These are phyloP conservation scores for Petrolisthes cinctipes DNA, from an alignment of 2,888 invertebrate species.

Conservation along the genomic window DNA sequence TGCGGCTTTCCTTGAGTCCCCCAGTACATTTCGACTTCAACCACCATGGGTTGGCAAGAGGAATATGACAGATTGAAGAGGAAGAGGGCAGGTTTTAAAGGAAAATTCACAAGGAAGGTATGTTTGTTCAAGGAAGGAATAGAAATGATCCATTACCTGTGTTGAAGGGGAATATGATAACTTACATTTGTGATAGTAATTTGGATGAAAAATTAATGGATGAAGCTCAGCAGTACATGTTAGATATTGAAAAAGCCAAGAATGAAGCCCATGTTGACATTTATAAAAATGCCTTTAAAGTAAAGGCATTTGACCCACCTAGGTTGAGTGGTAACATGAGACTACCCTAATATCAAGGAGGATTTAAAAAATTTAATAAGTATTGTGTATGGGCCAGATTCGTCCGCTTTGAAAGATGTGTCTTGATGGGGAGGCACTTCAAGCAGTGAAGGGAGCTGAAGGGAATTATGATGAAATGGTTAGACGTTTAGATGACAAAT, in stretches of 20 bases:
- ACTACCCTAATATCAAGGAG: conserved; percentile 26
- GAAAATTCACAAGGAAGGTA: conserved; percentile 14
- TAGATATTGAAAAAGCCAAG: not conserved
- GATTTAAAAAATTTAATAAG: not conserved
- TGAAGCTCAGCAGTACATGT: not conserved
- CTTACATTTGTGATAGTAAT: not conserved
- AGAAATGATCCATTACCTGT: not conserved
- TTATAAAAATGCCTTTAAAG: not conserved
- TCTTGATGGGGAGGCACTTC: not conserved
- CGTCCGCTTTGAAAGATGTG: conserved; percentile 13
- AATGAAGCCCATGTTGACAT: not conserved
- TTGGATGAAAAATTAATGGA: not conserved
- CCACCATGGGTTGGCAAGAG: conserved; percentile 8
- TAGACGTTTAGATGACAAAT: too few species aligned
- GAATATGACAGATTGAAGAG: conserved; percentile 11
- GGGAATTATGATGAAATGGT: conserved; percentile 1
- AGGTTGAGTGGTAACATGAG: not conserved
- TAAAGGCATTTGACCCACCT: not conserved
- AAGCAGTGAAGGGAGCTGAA: not conserved
- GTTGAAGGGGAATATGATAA: too few species aligned
- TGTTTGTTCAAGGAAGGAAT: conserved; percentile 17
- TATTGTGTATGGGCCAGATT: not conserved
- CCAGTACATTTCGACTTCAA: conserved; percentile 23
- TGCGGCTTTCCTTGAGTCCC: not conserved
- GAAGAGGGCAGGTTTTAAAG: conserved; percentile 12